Evolutionary conservation across 2,797 vertebrate species (phyloP).

Genomic region (Betta splendens): DNA sequence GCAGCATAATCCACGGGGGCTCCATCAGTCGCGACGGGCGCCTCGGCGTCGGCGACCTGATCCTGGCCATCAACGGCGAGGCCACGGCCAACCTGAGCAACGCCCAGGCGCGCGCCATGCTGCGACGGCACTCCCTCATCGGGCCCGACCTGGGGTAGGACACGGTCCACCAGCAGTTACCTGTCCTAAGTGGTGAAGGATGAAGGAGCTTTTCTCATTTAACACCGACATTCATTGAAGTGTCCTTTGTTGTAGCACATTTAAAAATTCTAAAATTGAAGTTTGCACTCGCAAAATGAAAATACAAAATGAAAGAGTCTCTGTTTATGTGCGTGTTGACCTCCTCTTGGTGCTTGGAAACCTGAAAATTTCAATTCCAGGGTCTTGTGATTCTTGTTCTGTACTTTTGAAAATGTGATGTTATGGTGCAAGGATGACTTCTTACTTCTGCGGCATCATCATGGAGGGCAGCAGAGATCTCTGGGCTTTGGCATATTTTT

Average conservation of each 20-base stretch:
- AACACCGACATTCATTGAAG: too few relatives aligned
- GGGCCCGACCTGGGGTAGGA: conserved; percentile 92
- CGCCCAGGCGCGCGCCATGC: conserved; percentile 92
- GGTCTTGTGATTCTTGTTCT: not conserved
- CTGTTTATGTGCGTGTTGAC: not conserved
- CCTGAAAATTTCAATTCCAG: not conserved
- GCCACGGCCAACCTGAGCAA: conserved; percentile 87
- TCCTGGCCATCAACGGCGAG: conserved; percentile 94
- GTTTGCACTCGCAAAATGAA: too few relatives aligned
- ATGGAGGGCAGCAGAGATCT: not conserved
- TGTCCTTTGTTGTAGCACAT: too few relatives aligned
- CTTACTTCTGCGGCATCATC: not conserved
- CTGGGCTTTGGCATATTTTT: not conserved
- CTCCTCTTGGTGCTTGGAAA: not conserved
- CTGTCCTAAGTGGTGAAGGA: too few relatives aligned
- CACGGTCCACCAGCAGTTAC: too few relatives aligned
- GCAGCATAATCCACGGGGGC: conserved; percentile 93
- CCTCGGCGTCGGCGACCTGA: conserved; percentile 92
- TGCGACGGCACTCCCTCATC: conserved; percentile 93
- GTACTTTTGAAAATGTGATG: not conserved
- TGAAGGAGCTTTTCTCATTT: too few relatives aligned
- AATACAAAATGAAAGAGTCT: not conserved
- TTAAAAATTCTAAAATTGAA: too few relatives aligned
- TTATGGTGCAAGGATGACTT: not conserved
- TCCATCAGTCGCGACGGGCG: conserved; percentile 94